Evolutionary conservation across 2,888 invertebrate genomes (phyloP).

Genomic region (Drepanosiphum platanoidis): DNA sequence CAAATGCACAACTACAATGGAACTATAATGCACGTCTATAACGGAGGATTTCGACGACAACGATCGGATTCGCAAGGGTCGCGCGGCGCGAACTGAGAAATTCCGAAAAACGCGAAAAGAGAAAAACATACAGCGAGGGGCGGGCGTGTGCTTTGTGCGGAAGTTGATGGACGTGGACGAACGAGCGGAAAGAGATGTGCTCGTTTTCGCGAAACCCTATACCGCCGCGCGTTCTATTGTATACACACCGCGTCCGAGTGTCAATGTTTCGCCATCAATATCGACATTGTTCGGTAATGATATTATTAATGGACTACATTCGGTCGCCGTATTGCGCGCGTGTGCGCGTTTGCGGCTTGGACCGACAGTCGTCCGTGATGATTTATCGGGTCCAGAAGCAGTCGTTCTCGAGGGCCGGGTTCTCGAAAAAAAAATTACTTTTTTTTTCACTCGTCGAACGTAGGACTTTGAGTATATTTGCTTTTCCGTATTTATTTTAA

Average conservation of each 20-base stretch:
- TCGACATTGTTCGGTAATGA: background rate
- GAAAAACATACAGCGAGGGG: background rate
- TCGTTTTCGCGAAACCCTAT: background rate
- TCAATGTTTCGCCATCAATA: constrained; percentile 6
- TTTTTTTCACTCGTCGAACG: too few relatives aligned
- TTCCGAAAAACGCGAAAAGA: background rate
- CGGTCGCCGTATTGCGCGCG: background rate
- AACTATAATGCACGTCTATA: background rate
- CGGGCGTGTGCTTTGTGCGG: background rate
- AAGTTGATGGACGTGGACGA: background rate
- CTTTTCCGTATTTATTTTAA: too few relatives aligned
- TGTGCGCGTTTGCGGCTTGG: background rate
- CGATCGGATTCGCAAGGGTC: background rate
- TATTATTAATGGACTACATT: constrained; percentile 24
- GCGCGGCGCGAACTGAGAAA: background rate
- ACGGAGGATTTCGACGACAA: background rate
- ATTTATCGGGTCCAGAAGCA: background rate
- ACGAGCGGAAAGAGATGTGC: background rate
- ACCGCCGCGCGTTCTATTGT: background rate
- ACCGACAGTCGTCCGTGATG: background rate
- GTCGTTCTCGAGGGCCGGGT: too few relatives aligned
- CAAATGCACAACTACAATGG: constrained; percentile 11
- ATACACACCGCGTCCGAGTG: background rate
- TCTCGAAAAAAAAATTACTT: too few relatives aligned
- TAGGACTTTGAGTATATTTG: too few relatives aligned